Evolutionary conservation across 2,113 vertebrate genomes (phyloP).

Genomic region (Amphilophus citrinellus): DNA sequence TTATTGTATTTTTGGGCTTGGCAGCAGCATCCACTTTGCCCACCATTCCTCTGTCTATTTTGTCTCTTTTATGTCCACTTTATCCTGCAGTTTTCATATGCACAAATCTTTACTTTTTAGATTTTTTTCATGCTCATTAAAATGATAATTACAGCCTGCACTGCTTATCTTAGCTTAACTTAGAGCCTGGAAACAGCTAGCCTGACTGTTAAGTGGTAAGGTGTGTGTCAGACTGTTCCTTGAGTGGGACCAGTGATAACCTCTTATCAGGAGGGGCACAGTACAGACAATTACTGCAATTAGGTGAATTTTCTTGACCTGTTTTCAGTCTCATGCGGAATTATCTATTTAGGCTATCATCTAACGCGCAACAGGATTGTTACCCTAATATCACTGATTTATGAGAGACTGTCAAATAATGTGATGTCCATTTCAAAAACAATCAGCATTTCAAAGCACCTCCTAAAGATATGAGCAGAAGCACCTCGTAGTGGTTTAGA

Average conservation of each 20-base stretch:
- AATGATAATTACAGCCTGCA: neutral
- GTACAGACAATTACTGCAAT: neutral
- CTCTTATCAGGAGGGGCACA: neutral
- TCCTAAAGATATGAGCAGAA: neutral
- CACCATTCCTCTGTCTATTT: neutral
- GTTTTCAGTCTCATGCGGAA: neutral
- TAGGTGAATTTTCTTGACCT: neutral
- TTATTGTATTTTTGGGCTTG: neutral
- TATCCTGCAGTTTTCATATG: neutral
- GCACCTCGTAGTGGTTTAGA: neutral
- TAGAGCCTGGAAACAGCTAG: neutral
- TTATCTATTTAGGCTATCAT: neutral
- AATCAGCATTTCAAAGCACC: neutral
- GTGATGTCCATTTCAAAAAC: neutral
- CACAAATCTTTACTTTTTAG: neutral
- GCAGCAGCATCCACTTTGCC: neutral
- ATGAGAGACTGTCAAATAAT: neutral
- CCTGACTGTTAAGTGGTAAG: neutral
- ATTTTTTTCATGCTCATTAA: neutral
- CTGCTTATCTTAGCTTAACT: constrained; percentile 3
- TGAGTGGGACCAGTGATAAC: neutral
- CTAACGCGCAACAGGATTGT: neutral
- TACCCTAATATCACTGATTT: neutral
- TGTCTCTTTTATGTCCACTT: neutral
- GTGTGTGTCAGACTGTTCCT: neutral